Base-by-base conservation (phyloP, 2,888 invertebrate genomes). In the Brachynemurus nebulosus region DNA sequence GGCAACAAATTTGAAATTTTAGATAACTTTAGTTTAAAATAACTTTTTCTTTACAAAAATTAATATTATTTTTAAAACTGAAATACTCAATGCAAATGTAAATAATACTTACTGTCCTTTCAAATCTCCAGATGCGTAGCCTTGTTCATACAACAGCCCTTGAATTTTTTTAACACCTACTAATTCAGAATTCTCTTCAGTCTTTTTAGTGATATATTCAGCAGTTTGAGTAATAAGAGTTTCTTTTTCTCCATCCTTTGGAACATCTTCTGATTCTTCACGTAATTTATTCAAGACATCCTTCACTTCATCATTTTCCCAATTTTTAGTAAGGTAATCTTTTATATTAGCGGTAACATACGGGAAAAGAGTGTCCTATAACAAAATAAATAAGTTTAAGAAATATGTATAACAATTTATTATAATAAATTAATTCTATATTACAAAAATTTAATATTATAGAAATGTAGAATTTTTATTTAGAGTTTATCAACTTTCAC, bases 111-210 rank as follows among this genome's bases (percentile, higher is more conserved):
- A 95, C 93, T 93, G 91, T 61, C 86, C 89, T 61, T 82, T 83
- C 3, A 95, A 65, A 25, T 75, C 72, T 25, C 84, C 86, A 43
- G 70, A 70, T 52, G 78, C 74, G 59, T 90, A 95, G 3, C 88
- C 95, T 53, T 80, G 75, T 55, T 78, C 76, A 86, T 89, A 93
- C 55, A 96, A 81, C 49, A 86, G 73, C 1, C 92, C 93, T 63
- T 95, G 95, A n/a, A 96, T 68, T 40, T 76, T 74, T 62, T 95
- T 95, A 48, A 96, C 67, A 4, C 85, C 77, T 4, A 76, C 76
- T 49, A 45, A 46, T 17, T 4, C 5, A 11, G 2, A 4, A 11
- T 30, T 11, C 11, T 30, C 30, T 30, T 30, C 2, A 12, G 30
- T 30, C 14, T 30, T 5, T 8, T 4, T 11, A 2, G 14, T 6